Evolutionary conservation across 2,113 vertebrate genomes (phyloP), one percentile per base, ranked within the genome.

Genomic region (Pogonocichla stellata): DNA sequence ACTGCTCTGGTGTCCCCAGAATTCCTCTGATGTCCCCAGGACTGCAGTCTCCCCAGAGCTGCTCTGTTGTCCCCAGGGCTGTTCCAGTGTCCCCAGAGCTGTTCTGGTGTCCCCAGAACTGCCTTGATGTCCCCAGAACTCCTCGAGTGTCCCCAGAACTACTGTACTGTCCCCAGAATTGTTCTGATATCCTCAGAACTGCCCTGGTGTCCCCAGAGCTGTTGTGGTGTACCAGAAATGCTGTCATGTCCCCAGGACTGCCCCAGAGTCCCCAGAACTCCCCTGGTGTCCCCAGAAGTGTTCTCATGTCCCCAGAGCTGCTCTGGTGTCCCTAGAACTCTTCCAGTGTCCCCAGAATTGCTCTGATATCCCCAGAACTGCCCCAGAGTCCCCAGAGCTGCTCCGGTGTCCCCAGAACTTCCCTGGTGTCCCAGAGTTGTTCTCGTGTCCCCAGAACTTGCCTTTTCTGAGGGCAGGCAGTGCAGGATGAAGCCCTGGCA

Each of bases 61-160:
- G 3, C 0, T 0, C 12, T 0, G 0, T 1, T 48, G 65, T 48
- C 7, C 26, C 14, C 34, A 31, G 13, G 29, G 5, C 8, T 15
- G 14, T 2, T 2, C 2, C 1, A 0, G 3, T 34, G 33, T 67
- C 33, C 43, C 24, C 24, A 48, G 33, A 8, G 2, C 23, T 33
- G 11, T 1, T 0, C 6, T 0, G 0, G 5, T 31, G 9, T 71
- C 20, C 50, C 20, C 11, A 33, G 15, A 4, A 0, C 1, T 19
- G 4, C 6, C 38, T 38, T 38, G 38, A 38, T 38, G 38, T 38
- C 10, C 38, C 38, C 38, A 38, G 38, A 38, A 38, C 38, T 38
- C 9, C 38, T 3, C 6, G 0, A 0, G 0, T 33, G 36, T 48
- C 16, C 28, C 57, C 26, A 19, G 34, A 12, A 1, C 10, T n/a